These are phyloP conservation scores for Platysteira castanea DNA, from an alignment of 2,113 vertebrate genomes.

Conservation along the genomic window DNA sequence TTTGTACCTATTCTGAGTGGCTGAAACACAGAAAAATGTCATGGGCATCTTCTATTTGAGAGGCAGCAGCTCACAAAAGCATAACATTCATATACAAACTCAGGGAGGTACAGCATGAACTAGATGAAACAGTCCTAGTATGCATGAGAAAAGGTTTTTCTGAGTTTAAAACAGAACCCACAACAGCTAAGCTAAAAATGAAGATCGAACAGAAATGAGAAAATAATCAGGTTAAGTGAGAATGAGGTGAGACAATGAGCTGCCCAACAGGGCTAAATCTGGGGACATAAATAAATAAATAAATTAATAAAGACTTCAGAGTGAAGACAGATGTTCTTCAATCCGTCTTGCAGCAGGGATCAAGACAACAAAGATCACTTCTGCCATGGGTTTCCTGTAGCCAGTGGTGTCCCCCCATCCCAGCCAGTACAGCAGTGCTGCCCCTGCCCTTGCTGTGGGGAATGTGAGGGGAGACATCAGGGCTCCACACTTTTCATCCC, in stretches of 20 bases:
- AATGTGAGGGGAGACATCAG: neutral
- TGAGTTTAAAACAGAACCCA: neutral
- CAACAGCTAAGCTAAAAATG: neutral
- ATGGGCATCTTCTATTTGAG: neutral
- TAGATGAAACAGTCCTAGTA: neutral
- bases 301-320: neutral
- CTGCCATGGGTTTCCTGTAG: neutral
- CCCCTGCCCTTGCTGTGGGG: accelerated
- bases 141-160: neutral
- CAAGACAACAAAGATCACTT: neutral
- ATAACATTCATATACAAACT: neutral
- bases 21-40: neutral
- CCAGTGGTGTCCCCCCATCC: neutral
- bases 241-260: neutral
- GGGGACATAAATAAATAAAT: neutral
- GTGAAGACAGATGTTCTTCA: neutral
- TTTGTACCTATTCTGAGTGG: neutral
- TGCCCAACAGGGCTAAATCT: neutral
- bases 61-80: neutral
- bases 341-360: neutral
- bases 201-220: neutral
- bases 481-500: neutral
- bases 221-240: neutral
- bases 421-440: neutral
- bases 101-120: neutral